phyloP scores from a whole-genome alignment of 1,140 invertebrate species.

The Drosophila varians region DNA sequence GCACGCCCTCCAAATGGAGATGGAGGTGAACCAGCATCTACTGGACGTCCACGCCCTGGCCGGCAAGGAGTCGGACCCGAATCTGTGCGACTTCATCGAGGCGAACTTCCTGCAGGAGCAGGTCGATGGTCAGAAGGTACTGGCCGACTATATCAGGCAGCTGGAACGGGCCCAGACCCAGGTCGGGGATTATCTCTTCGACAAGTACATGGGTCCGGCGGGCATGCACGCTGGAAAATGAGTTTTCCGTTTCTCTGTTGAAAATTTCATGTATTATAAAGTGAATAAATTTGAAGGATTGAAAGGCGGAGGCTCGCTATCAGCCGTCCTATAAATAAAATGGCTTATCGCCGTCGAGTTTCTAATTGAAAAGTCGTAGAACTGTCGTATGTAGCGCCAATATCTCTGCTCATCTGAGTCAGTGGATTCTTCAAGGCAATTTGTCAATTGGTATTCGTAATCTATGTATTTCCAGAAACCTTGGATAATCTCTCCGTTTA shows the following conservation, averaged over 20 bases:
- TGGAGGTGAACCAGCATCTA: slow-evolving; percentile 90
- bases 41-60: slow-evolving; percentile 88
- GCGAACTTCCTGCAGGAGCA: slow-evolving; percentile 90
- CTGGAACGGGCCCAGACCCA: slow-evolving; percentile 89
- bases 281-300: background rate
- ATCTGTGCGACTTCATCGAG: slow-evolving; percentile 90
- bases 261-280: background rate
- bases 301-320: slow-evolving; percentile 23
- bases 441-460: background rate
- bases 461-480: no score
- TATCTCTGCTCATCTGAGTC: background rate
- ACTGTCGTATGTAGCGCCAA: background rate
- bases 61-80: slow-evolving; percentile 87
- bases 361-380: slow-evolving; percentile 30
- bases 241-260: background rate
- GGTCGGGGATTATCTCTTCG: slow-evolving; percentile 90
- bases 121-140: slow-evolving; percentile 90
- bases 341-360: slow-evolving; percentile 46
- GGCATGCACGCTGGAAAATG: slow-evolving; percentile 35
- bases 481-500: no score
- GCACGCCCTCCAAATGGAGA: slow-evolving; percentile 90
- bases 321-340: slow-evolving; percentile 61
- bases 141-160: slow-evolving; percentile 89
- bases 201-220: slow-evolving; percentile 84
- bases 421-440: background rate